Evolutionary conservation across 2,888 invertebrate species (phyloP).

Genomic region (Lathronympha strigana): DNA sequence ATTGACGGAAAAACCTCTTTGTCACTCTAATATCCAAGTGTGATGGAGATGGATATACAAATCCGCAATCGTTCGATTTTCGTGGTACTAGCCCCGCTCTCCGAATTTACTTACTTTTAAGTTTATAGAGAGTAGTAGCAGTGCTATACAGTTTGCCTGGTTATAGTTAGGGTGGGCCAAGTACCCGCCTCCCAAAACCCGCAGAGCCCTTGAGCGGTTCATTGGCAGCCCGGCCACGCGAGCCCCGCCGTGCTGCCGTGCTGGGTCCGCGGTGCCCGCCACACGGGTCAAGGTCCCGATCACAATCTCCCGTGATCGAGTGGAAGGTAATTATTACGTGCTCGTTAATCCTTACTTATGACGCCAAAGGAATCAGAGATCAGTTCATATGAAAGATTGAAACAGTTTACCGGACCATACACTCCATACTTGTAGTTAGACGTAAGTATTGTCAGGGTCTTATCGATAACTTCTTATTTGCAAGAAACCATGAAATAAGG

Average conservation of each 20-base stretch:
- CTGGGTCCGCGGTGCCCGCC: not conserved
- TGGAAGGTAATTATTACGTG: slow-evolving; percentile 31
- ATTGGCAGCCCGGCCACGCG: slow-evolving; percentile 11
- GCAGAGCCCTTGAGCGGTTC: slow-evolving; percentile 28
- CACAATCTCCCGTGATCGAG: slow-evolving; percentile 34
- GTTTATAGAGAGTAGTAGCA: not conserved
- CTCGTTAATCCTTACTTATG: slow-evolving; percentile 20
- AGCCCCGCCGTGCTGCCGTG: too few species aligned
- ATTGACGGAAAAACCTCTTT: too few species aligned
- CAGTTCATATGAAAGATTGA: not conserved
- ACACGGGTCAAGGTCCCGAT: slow-evolving; percentile 26
- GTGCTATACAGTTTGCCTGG: too few species aligned
- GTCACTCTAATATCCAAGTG: too few species aligned
- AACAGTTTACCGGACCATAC: not conserved
- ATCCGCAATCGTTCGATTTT: too few species aligned
- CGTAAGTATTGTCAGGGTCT: too few species aligned
- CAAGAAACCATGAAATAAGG: too few species aligned
- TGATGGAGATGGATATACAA: too few species aligned
- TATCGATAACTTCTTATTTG: too few species aligned
- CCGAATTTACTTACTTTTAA: too few species aligned
- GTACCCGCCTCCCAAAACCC: not conserved
- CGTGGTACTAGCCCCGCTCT: too few species aligned
- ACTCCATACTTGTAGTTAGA: too few species aligned
- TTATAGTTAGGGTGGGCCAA: not conserved
- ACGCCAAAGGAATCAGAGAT: not conserved